Percentiles rank a stretch among this genome's conserved stretches.
Evolutionary conservation across 2,797 vertebrate genomes (phyloP).

Genomic region (Pachyuromys duprasi): DNA sequence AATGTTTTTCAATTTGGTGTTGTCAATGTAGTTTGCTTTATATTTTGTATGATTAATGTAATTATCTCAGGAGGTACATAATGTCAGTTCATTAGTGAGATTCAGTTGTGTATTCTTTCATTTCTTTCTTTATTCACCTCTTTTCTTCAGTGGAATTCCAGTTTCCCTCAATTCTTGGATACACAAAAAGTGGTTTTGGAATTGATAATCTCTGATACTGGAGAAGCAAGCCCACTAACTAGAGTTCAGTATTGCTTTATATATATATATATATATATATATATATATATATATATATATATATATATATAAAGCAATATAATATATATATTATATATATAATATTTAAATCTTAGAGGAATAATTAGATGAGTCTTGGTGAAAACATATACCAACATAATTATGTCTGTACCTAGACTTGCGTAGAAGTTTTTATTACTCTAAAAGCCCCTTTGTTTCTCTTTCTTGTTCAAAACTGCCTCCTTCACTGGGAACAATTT

Average conservation of each 20-base stretch:
- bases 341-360: conserved; percentile 33
- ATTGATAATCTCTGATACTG: neutral
- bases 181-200: conserved; percentile 10
- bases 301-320: no score
- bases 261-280: no score
- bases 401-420: neutral
- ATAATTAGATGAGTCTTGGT: neutral
- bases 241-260: conserved; percentile 31
- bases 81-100: neutral
- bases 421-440: neutral
- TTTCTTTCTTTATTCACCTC: neutral
- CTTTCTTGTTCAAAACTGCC: conserved; percentile 11
- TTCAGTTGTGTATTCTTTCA: neutral
- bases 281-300: neutral
- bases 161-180: conserved; percentile 22
- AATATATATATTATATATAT: neutral
- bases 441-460: neutral
- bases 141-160: neutral
- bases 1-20: conserved; percentile 5
- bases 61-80: neutral
- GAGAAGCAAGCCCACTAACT: conserved; percentile 7
- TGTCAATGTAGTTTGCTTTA: neutral
- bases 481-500: neutral
- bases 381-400: neutral
- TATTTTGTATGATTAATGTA: neutral